phyloP scores from a whole-genome alignment of 2,888 invertebrate genomes.

The Aethes cnicana region DNA sequence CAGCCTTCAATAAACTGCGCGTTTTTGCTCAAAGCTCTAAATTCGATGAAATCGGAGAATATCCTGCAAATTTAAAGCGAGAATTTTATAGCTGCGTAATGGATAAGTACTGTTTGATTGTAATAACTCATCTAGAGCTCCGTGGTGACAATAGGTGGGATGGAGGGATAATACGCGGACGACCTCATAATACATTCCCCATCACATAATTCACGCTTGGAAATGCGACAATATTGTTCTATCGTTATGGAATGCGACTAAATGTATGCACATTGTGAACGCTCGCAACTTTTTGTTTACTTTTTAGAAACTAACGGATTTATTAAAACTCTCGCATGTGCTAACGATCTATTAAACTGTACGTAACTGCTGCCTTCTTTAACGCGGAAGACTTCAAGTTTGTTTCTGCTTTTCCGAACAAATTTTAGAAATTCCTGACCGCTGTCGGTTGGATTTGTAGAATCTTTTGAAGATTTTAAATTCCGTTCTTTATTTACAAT shows the following conservation, averaged over 20 bases:
- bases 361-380: too few relatives aligned
- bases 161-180: conserved; percentile 20
- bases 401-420: too few relatives aligned
- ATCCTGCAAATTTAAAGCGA: conserved; percentile 10
- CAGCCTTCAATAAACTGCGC: conserved; percentile 15
- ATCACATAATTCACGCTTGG: conserved; percentile 20
- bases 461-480: too few relatives aligned
- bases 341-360: too few relatives aligned
- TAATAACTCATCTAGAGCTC: conserved; percentile 26
- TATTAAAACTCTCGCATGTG: neutral
- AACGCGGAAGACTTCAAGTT: too few relatives aligned
- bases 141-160: conserved; percentile 24
- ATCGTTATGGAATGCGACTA: conserved; percentile 18
- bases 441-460: too few relatives aligned
- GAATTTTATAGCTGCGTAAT: conserved; percentile 11
- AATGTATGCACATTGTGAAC: conserved; percentile 13
- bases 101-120: conserved; percentile 24
- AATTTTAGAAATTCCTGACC: too few relatives aligned
- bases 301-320: neutral
- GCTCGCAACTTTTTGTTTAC: conserved; percentile 4
- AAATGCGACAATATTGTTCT: conserved; percentile 30
- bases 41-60: conserved; percentile 12
- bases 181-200: conserved; percentile 20
- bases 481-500: too few relatives aligned
- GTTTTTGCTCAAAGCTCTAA: conserved; percentile 10